Conservation (phyloP, 2,113 vertebrate species). For the Sterrhoptilus dennistouni region DNA sequence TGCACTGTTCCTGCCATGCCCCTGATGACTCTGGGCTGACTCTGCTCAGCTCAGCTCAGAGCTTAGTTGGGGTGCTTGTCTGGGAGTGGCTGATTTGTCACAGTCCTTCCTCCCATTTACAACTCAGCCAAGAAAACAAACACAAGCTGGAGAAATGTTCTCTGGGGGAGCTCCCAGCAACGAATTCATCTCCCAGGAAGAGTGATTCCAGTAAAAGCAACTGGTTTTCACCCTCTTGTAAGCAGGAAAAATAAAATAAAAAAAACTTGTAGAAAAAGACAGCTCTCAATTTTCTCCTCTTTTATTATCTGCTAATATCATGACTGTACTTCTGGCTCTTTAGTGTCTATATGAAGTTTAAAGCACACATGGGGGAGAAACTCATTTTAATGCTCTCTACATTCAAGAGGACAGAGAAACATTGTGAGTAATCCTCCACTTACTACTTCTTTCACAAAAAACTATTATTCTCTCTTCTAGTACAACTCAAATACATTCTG, state of each 20-base stretch:
- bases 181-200: not conserved
- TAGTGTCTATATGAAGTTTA: not conserved
- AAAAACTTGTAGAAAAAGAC: not conserved
- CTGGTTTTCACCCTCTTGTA: not conserved
- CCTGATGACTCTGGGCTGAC: not conserved
- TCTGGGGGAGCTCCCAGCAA: not conserved
- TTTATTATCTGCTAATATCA: not conserved
- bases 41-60: not conserved
- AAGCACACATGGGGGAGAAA: not conserved
- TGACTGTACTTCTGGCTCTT: not conserved
- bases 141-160: not conserved
- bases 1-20: not conserved
- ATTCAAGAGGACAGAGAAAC: not conserved
- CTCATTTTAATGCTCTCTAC: not conserved
- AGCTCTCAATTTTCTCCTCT: not conserved
- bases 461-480: not conserved
- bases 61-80: fast-evolving
- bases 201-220: not conserved
- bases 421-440: not conserved
- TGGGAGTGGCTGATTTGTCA: not conserved
- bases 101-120: not conserved
- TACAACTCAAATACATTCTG: not conserved
- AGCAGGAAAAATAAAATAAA: not conserved
- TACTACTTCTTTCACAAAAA: not conserved
- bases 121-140: not conserved